A percentile compares a stretch with the other conserved stretches of the same genome.
Evolutionary conservation across 2,113 vertebrate species (phyloP).

Genomic region (Sprattus sprattus): DNA sequence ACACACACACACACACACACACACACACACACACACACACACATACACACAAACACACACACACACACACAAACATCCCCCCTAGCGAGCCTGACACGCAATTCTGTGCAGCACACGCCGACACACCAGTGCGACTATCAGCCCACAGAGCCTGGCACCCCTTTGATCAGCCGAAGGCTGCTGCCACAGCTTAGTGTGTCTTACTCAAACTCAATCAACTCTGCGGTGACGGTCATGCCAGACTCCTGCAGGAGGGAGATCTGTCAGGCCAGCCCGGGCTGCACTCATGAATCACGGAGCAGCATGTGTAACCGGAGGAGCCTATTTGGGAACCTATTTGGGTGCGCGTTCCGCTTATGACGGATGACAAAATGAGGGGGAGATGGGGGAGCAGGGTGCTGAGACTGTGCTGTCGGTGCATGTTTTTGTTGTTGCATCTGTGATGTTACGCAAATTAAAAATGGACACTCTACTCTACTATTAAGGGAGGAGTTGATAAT

Average conservation of each 20-base stretch:
- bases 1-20: neutral
- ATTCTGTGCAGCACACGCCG: neutral
- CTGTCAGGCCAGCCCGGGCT: slow-evolving; percentile 48
- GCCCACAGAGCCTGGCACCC: slow-evolving; percentile 16
- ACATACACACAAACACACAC: neutral
- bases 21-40: slow-evolving; percentile 19
- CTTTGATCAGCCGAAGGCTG: slow-evolving; percentile 46
- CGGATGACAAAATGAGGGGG: slow-evolving; percentile 19
- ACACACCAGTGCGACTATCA: neutral
- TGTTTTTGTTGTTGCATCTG: too few species aligned
- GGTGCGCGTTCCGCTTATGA: slow-evolving; percentile 24
- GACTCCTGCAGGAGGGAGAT: slow-evolving; percentile 40
- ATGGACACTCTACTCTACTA: too few species aligned
- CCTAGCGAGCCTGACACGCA: neutral
- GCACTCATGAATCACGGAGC: slow-evolving; percentile 51
- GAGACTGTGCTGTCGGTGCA: neutral
- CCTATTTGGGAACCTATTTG: too few species aligned
- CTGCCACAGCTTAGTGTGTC: slow-evolving; percentile 33
- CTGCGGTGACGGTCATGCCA: slow-evolving; percentile 30
- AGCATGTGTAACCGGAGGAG: slow-evolving; percentile 45
- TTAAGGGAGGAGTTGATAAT: too few species aligned
- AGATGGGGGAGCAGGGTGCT: neutral
- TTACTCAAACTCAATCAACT: slow-evolving; percentile 44
- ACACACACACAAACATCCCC: neutral
- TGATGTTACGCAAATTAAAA: too few species aligned